Conservation (phyloP, 92 coral and sea anemone genomes). For the Isaurus tuberculatus region DNA sequence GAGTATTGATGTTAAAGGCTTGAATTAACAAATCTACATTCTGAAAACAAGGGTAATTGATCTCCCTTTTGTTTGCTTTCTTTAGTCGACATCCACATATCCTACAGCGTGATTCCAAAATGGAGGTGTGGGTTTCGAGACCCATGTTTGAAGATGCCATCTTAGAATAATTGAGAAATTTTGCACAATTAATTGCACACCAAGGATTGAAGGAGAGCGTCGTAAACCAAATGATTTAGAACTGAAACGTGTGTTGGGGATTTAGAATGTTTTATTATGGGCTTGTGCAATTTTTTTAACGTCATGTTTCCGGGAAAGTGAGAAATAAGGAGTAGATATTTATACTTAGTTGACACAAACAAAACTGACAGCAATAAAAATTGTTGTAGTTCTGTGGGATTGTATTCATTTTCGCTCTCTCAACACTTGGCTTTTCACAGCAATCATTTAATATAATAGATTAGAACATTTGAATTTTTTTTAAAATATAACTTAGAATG, state of each 20-base stretch:
- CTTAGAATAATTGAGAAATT: not conserved
- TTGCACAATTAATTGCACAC: no score
- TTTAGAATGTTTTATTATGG: not conserved
- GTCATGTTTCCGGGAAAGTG: not conserved
- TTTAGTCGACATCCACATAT: slow-evolving; percentile 12
- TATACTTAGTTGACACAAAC: not conserved
- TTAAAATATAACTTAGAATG: not conserved
- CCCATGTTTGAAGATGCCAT: slow-evolving; percentile 6
- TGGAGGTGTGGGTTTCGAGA: not conserved
- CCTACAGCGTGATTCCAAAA: not conserved
- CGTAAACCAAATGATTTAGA: not conserved
- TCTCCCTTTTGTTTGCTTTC: slow-evolving; percentile 26
- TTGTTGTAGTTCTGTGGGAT: not conserved
- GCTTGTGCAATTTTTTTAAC: slow-evolving; percentile 1
- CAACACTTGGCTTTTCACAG: not conserved
- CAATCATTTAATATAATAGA: not conserved
- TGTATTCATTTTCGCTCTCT: not conserved
- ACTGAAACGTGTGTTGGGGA: not conserved
- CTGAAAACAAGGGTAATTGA: slow-evolving; percentile 9
- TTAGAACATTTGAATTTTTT: not conserved
- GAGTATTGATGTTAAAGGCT: slow-evolving; percentile 12
- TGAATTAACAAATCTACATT: not conserved
- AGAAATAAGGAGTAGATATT: not conserved
- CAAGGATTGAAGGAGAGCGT: not conserved
- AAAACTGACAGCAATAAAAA: not conserved